These are phyloP conservation scores for Trachops cirrhosus DNA, from an alignment of 2,797 vertebrate species.

Conservation along the genomic window DNA sequence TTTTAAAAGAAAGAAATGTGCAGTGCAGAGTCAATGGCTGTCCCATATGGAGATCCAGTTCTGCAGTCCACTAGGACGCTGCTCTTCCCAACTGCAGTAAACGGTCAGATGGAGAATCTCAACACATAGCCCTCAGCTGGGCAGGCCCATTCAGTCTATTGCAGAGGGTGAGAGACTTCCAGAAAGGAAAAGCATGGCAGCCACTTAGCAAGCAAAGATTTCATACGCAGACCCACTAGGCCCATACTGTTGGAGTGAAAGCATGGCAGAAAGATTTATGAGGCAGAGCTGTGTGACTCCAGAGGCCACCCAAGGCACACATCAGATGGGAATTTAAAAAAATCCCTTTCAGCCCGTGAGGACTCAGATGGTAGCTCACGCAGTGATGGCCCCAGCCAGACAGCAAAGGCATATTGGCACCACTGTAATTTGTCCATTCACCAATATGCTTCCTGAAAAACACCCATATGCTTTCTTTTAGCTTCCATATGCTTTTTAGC, in stretches of 20 bases:
- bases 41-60: background rate
- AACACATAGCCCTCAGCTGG: too few species aligned
- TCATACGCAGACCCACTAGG: background rate
- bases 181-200: background rate
- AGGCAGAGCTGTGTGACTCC: slow-evolving; percentile 50
- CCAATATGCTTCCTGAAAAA: slow-evolving; percentile 85
- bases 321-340: slow-evolving; percentile 52
- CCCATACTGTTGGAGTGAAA: background rate
- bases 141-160: background rate
- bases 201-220: background rate
- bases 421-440: slow-evolving; percentile 83
- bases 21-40: too few species aligned
- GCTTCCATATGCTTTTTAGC: slow-evolving; percentile 85
- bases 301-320: slow-evolving; percentile 52
- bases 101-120: background rate
- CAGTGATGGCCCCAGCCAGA: slow-evolving; percentile 81
- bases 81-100: background rate
- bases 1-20: background rate
- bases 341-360: slow-evolving; percentile 47
- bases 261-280: background rate
- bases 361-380: slow-evolving; percentile 72
- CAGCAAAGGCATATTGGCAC: slow-evolving; percentile 82
- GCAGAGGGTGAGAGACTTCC: background rate
- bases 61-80: background rate
- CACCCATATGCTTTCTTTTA: slow-evolving; percentile 84